Evolutionary conservation across 2,113 vertebrate species (phyloP), one percentile per base, ranked within the genome.

Genomic region (Furnarius figulus): DNA sequence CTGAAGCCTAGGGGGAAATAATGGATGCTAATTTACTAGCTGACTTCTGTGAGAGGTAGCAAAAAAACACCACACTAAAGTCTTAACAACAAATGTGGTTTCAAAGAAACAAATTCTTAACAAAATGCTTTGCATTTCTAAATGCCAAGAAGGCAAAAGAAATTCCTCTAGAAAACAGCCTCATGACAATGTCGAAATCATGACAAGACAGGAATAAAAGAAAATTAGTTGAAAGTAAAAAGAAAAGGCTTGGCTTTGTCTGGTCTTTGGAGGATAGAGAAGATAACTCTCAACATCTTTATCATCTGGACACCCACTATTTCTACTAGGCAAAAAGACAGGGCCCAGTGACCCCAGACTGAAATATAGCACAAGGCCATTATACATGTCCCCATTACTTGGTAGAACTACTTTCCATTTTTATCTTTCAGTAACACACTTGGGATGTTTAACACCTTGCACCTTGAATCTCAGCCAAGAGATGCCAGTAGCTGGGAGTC

Each of bases 221-320:
- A 95, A 94, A 92, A 88, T 62, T 28, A 89, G 24, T 35, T 84
- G 53, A 93, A 92, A 84, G 24, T n/a, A 77, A 86, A 90, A 89
- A 40, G 55, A 93, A 94, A 87, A 93, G 40, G 40, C 83, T 92
- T 85, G 88, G 61, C 71, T 94, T 94, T 92, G 53, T 95, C 79
- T 86, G 73, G 83, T 95, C 88, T 90, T 58, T 89, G 88, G 76
- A 89, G 79, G 65, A 94, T 24, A 47, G 59, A 63, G 65, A 81
- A 81, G 79, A 72, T 95, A 84, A 95, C 68, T 87, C 83, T 94
- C 93, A 95, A 92, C 90, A 95, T 85, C 85, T 94, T 86, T 81
- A 86, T 96, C 90, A 95, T 90, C 76, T 93, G 83, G 83, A 88
- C 90, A 90, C 49, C 58, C 86, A 80, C 72, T 89, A 94, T 89